Evolutionary conservation across 2,888 invertebrate genomes (phyloP).

Genomic region (Thymelicus acteon): DNA sequence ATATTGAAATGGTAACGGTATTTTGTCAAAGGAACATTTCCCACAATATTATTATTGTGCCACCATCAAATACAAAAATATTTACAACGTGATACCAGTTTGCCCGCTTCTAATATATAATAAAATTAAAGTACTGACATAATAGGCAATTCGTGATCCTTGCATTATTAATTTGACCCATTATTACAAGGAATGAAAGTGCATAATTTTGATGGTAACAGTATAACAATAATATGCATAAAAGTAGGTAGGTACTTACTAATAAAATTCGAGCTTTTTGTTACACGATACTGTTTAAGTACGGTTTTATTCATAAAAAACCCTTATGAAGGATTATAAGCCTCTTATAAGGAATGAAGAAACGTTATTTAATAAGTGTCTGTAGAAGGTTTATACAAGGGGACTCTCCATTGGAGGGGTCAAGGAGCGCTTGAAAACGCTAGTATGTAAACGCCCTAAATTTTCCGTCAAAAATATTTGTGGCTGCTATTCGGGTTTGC

Average conservation of each 20-base stretch:
- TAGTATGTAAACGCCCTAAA: no score
- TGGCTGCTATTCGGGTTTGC: no score
- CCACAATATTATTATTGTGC: conserved; percentile 17
- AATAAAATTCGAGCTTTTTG: background rate
- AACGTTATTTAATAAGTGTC: no score
- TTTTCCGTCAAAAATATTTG: no score
- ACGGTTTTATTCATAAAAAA: no score
- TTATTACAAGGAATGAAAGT: background rate
- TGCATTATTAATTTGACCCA: background rate
- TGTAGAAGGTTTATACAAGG: no score
- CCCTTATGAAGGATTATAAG: no score
- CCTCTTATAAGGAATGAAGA: no score
- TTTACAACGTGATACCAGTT: background rate
- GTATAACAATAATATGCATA: background rate
- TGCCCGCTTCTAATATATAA: background rate
- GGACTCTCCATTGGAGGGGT: no score
- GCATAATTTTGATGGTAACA: conserved; percentile 6
- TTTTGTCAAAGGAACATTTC: background rate
- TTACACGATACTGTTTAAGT: background rate
- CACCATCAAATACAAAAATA: conserved; percentile 20
- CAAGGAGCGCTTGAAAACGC: no score
- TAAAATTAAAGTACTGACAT: background rate
- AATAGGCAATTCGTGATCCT: background rate
- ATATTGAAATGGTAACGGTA: conserved; percentile 19
- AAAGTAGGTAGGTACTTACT: no score